Evolutionary conservation across 2,888 invertebrate genomes (phyloP), one percentile per base, ranked within the genome.

Genomic region (Chloroclystis v-ata): DNA sequence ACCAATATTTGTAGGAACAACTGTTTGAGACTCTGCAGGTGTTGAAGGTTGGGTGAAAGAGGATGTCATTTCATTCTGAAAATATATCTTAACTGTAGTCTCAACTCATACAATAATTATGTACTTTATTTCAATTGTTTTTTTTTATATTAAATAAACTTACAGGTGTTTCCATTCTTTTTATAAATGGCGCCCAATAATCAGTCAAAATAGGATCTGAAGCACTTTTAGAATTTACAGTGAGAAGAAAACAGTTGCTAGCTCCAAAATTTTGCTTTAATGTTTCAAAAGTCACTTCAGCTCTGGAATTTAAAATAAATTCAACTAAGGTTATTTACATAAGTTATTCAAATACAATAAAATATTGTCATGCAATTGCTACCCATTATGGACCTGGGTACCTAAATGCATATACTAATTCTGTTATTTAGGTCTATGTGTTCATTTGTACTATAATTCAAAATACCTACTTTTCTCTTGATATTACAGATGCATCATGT

Each of bases 241-340:
- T 92, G 47, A 99, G 86, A 65, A 98, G 89, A 74, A 97, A 97
- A 78, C 98, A 98, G 72, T 94, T 94, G 63, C 92, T 90, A 28
- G 92, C 90, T 8, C 98, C 98, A 86, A 96, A 98, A 9, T 93
- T 92, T 41, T 93, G 92, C 81, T 97, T 96, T 74, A 99, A 90
- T 54, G 92, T 91, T 65, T 95, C 94, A 83, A 94, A 97, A 45
- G 93, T 89, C 56, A 92, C 90, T 69, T 94, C 94, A 43, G 97
- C 96, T 74, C 97, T 97, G 73, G 57, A 89, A 87, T 46, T n/a
- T n/a, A n/a, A n/a, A n/a, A n/a, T 41, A 39, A 55, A 37, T 28
- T 16, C 29, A 11, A n/a, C n/a, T n/a, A n/a, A n/a, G n/a, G n/a
- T n/a, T n/a, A n/a, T n/a, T n/a, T n/a, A n/a, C n/a, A n/a, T n/a